A percentile compares a stretch with the other conserved stretches of the same genome.
phyloP scores from a whole-genome alignment of 2,888 invertebrate genomes.

The Stenchaetothrips biformis region DNA sequence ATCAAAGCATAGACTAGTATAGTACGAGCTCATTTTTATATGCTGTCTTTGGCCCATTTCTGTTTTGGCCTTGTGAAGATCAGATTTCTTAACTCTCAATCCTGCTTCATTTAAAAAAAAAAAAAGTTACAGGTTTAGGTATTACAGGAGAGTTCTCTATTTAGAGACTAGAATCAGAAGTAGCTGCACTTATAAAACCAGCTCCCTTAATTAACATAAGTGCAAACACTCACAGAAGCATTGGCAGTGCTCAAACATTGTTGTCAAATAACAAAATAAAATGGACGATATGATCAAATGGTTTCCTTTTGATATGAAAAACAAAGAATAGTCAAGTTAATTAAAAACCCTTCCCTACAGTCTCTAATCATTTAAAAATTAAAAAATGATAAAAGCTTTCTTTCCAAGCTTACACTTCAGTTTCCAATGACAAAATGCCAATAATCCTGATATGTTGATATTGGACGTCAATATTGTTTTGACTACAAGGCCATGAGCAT shows the following conservation, averaged over 20 bases:
- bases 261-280: neutral
- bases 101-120: neutral
- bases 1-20: conserved; percentile 4
- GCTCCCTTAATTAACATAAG: neutral
- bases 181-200: neutral
- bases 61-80: conserved; percentile 18
- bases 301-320: neutral
- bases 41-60: conserved; percentile 8
- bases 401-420: neutral
- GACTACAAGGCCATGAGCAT: conserved; percentile 22
- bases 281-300: neutral
- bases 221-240: neutral
- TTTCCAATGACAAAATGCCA: neutral
- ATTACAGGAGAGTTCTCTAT: neutral
- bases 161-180: conserved; percentile 16
- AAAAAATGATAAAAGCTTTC: no score
- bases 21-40: conserved; percentile 5
- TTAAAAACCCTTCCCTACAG: no score
- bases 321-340: no score
- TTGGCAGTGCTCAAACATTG: neutral
- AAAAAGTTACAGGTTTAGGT: neutral
- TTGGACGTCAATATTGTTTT: conserved; percentile 8
- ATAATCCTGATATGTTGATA: conserved; percentile 19
- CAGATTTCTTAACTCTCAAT: neutral
- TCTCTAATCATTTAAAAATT: no score